These are phyloP conservation scores for Spicauda simplicius DNA, from an alignment of 2,888 invertebrate genomes.

Conservation along the genomic window DNA sequence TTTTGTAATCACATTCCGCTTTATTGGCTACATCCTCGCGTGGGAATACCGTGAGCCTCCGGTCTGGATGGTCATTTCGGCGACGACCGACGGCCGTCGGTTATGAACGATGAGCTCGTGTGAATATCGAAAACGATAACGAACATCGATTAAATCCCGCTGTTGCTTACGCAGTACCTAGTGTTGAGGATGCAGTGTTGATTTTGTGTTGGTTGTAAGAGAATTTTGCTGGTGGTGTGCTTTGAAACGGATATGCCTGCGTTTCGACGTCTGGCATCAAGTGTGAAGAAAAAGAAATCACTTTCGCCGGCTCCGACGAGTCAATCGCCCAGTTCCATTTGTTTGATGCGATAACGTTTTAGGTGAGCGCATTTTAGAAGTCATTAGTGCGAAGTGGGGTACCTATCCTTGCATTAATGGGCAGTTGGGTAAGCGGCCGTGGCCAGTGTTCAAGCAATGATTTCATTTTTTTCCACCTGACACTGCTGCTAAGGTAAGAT, in stretches of 20 bases:
- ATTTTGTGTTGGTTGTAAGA: constrained; percentile 47
- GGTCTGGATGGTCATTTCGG: constrained; percentile 40
- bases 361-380: constrained; percentile 72
- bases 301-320: constrained; percentile 62
- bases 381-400: constrained; percentile 63
- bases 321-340: constrained; percentile 66
- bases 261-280: constrained; percentile 72
- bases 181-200: constrained; percentile 71
- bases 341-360: constrained; percentile 82
- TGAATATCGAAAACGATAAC: constrained; percentile 58
- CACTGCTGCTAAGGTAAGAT: constrained; percentile 14
- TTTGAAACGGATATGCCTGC: constrained; percentile 79
- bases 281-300: constrained; percentile 80
- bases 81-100: constrained; percentile 48
- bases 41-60: constrained; percentile 53
- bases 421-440: constrained; percentile 37
- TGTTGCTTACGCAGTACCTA: constrained; percentile 20
- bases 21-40: constrained; percentile 63
- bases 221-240: constrained; percentile 58
- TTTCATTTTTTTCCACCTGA: neutral
- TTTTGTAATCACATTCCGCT: constrained; percentile 46
- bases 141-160: constrained; percentile 44
- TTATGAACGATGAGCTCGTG: constrained; percentile 60
- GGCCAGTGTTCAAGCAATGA: constrained; percentile 37
- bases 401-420: constrained; percentile 52